phyloP scores from a whole-genome alignment of 2,113 vertebrate species.

The Calyptomena viridis region DNA sequence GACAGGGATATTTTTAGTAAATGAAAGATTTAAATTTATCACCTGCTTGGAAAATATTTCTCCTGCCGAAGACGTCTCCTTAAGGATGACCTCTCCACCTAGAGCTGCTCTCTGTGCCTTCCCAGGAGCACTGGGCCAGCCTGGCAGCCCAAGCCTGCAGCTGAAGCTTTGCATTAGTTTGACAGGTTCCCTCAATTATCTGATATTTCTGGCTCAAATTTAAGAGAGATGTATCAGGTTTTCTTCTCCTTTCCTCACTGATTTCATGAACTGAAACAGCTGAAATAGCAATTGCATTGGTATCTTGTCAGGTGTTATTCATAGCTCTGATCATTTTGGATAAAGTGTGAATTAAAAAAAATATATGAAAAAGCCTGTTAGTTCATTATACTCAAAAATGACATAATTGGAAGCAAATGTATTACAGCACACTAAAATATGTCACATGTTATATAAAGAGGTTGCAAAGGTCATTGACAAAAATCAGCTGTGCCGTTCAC shows the following conservation, averaged over 20 bases:
- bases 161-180: neutral
- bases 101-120: neutral
- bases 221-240: neutral
- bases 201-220: neutral
- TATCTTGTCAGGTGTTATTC: neutral
- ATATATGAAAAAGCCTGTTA: neutral
- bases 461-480: neutral
- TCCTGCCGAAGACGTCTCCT: fast-evolving
- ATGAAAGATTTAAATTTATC: neutral
- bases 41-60: neutral
- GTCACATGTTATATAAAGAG: neutral
- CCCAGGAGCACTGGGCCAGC: neutral
- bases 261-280: neutral
- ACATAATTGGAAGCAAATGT: neutral
- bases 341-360: neutral
- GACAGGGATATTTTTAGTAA: neutral
- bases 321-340: neutral
- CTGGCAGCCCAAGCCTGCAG: neutral
- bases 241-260: neutral
- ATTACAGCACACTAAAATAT: neutral
- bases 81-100: neutral
- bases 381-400: neutral
- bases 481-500: neutral
- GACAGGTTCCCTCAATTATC: neutral
- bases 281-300: neutral